Base-by-base conservation (phyloP, 2,888 invertebrate species). In the Ophion slaviceki region DNA sequence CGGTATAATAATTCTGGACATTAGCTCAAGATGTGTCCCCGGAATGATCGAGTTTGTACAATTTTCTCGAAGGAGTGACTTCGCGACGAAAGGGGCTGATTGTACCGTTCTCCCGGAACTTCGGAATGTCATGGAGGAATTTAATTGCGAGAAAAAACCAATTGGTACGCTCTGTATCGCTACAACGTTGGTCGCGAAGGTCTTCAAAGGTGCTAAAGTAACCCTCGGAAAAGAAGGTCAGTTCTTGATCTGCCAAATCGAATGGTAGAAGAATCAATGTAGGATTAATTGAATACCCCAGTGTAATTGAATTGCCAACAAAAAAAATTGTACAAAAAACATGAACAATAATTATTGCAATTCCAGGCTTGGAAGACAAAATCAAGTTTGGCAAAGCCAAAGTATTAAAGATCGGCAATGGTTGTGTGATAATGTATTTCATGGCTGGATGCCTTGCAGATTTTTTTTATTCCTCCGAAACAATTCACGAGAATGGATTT, bases 121-220 rank as follows among this genome's bases (percentile, higher is more conserved):
- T 2, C 94, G 92, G 70, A 91, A 93, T 36, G 91, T 95, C 10
- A 91, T 95, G 28, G 93, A 93, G 80, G 95, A 95, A 45, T 95
- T 95, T 87, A 94, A 94, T 86, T 90, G 91, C 62, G 92, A 93
- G 1, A 93, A 92, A 71, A 95, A 95, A 88, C 95, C 95, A 1
- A 95, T 95, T 77, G 95, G 94, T 8, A 88, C 95, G 76, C 94
- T 95, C 82, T 95, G 95, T 89, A 95, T 95, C 81, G 93, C 95
- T 3, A 95, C 95, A 11, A 93, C 94, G 7, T 87, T 95, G 59
- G 94, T 94, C 17, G 95, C 95, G 4, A 94, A 93, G 88, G 93
- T 95, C 82, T 84, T 94, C 1, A 87, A 90, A 62, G 93, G 93
- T 47, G 92, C 92, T 14, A 93, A 90, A 84, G 89, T 94, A 28